These are phyloP conservation scores for Arctocebus calabarensis DNA, from an alignment of 2,797 vertebrate genomes.

Conservation along the genomic window DNA sequence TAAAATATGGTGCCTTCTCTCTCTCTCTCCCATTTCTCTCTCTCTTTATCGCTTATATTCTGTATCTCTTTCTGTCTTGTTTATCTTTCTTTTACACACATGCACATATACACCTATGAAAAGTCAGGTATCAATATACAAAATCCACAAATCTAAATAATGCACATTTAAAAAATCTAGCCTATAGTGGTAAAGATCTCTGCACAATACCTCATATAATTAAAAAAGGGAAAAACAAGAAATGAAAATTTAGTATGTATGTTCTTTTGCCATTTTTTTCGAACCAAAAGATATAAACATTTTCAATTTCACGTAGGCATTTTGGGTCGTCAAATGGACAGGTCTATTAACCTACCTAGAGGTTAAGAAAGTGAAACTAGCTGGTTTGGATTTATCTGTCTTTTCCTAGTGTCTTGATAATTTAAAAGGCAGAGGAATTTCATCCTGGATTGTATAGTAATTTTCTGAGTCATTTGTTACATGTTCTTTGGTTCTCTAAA, in stretches of 20 bases:
- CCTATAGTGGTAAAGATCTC: not conserved
- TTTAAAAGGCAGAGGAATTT: slow-evolving; percentile 41
- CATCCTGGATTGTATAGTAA: not conserved
- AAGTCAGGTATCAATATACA: not conserved
- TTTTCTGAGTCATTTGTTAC: slow-evolving; percentile 50
- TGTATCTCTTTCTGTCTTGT: not conserved
- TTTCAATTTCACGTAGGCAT: not conserved
- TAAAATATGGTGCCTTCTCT: not conserved
- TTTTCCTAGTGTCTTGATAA: not conserved
- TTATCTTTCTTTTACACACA: no score
- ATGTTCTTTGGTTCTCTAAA: slow-evolving; percentile 48
- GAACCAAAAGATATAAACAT: slow-evolving; percentile 12
- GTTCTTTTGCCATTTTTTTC: not conserved
- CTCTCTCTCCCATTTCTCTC: no score
- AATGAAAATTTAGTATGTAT: not conserved
- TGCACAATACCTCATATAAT: not conserved
- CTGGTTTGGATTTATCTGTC: not conserved
- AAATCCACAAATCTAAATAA: slow-evolving; percentile 40
- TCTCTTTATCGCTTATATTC: not conserved
- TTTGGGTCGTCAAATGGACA: not conserved
- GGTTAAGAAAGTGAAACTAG: slow-evolving; percentile 10
- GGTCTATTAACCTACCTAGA: no score
- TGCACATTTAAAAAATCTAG: not conserved
- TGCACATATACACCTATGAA: not conserved
- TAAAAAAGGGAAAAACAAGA: not conserved